phyloP scores from a whole-genome alignment of 2,113 vertebrate genomes.

The Potamarius usumacintae region DNA sequence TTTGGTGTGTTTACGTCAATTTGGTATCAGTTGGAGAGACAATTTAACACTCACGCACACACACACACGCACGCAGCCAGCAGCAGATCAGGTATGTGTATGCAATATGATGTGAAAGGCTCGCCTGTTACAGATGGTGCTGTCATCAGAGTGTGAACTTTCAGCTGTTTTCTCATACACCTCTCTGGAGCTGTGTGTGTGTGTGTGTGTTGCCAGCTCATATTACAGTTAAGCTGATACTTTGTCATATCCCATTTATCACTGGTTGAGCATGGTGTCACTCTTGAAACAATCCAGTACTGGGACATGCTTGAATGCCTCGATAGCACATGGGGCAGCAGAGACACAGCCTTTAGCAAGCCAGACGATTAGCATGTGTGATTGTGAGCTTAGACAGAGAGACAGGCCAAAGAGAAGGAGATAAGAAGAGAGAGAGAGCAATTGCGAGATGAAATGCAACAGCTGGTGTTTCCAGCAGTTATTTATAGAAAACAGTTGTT shows the following conservation, averaged over 20 bases:
- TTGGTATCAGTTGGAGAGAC: neutral
- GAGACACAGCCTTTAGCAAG: neutral
- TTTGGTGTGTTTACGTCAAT: neutral
- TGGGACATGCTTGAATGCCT: neutral
- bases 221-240: neutral
- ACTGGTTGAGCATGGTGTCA: neutral
- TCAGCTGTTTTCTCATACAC: neutral
- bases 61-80: constrained; percentile 8
- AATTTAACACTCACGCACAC: neutral
- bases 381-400: neutral
- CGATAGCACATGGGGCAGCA: neutral
- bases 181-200: neutral
- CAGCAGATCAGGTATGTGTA: neutral
- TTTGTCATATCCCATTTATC: constrained; percentile 14
- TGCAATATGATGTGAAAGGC: neutral
- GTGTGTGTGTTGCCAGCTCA: neutral
- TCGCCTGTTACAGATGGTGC: neutral
- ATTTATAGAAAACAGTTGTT: constrained; percentile 6
- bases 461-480: neutral
- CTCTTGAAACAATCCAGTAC: neutral
- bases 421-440: neutral
- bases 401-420: neutral
- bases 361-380: neutral
- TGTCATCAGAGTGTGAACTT: neutral
- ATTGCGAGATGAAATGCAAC: neutral